phyloP scores from a whole-genome alignment of 2,888 invertebrate genomes.

The Macroteleia sp. region DNA sequence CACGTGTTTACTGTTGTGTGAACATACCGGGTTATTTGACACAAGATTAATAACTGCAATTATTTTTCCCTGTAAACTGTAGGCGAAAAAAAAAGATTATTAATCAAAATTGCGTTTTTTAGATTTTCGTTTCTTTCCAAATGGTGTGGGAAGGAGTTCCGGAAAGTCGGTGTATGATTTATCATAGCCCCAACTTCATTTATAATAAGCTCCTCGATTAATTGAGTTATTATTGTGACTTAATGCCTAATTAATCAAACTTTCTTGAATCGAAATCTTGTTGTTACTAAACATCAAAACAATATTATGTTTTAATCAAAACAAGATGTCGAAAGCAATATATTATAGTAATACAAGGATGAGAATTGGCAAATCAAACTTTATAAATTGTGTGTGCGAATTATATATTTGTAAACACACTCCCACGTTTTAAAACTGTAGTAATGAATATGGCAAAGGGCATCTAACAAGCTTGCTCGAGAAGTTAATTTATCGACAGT shows the following conservation, averaged over 20 bases:
- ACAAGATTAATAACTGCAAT: conserved; percentile 26
- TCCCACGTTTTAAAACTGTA: too few species aligned
- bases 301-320: background rate
- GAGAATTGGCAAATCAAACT: too few species aligned
- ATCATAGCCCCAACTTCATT: conserved; percentile 8
- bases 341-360: too few species aligned
- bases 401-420: too few species aligned
- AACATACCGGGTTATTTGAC: conserved; percentile 27
- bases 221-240: conserved; percentile 27
- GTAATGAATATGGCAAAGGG: too few species aligned
- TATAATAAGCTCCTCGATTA: conserved; percentile 15
- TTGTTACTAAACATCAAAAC: background rate
- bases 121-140: conserved; percentile 1
- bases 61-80: background rate
- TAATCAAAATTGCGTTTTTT: conserved; percentile 14
- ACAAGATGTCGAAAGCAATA: too few species aligned
- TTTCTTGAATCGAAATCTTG: background rate
- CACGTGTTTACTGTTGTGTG: conserved; percentile 21
- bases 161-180: conserved; percentile 18
- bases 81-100: conserved; percentile 10
- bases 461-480: too few species aligned
- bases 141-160: conserved; percentile 20
- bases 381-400: too few species aligned
- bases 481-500: too few species aligned
- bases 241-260: conserved; percentile 36